A percentile compares a stretch with the other conserved stretches of the same genome.
Evolutionary conservation across 1,140 invertebrate species (phyloP).

Genomic region (Agrypnia vestita): DNA sequence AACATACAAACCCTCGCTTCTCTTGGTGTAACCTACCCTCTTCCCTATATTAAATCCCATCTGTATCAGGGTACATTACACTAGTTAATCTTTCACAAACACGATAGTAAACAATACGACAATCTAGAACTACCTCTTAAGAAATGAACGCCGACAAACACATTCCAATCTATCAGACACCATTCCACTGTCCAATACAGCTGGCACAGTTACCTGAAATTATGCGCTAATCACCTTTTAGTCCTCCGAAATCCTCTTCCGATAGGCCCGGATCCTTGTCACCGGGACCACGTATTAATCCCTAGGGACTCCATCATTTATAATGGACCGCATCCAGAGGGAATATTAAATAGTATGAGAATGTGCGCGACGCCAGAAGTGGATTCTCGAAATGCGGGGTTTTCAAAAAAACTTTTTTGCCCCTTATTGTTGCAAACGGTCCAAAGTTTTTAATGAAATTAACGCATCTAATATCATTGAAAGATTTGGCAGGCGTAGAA

Average conservation of each 20-base stretch:
- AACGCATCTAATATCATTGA: no score
- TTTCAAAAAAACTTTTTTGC: no score
- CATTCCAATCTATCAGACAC: neutral
- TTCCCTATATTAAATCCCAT: no score
- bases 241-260: slow-evolving; percentile 1
- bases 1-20: no score
- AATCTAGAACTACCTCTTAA: no score
- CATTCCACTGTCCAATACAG: neutral
- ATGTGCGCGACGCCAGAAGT: neutral
- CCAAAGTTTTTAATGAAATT: no score
- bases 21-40: no score
- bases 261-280: slow-evolving; percentile 14
- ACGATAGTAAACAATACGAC: no score
- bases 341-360: slow-evolving; percentile 9
- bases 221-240: slow-evolving; percentile 13
- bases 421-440: no score
- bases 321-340: slow-evolving; percentile 21
- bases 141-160: neutral
- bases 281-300: slow-evolving; percentile 15
- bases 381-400: neutral
- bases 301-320: slow-evolving; percentile 30
- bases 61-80: no score
- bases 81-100: no score
- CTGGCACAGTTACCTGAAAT: slow-evolving; percentile 18
- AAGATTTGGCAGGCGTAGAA: no score